Evolutionary conservation across 2,888 invertebrate genomes (phyloP).

Genomic region (Lochmaea capreae): DNA sequence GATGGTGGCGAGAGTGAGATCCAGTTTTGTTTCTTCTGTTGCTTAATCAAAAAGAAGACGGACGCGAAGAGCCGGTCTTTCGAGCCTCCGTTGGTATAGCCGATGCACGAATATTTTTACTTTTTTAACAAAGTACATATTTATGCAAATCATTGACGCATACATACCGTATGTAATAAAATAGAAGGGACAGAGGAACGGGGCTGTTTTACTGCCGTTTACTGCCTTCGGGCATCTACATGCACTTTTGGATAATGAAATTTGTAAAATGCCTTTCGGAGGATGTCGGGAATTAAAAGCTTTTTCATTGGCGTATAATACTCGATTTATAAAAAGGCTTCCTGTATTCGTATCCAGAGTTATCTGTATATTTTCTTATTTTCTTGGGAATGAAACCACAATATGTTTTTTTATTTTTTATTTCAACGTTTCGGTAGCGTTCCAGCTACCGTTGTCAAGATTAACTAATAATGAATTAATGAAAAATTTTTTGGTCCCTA

Average conservation of each 20-base stretch:
- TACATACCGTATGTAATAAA: conserved; percentile 31
- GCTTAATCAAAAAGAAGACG: conserved; percentile 50
- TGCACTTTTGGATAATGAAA: conserved; percentile 31
- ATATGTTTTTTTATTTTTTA: too few relatives aligned
- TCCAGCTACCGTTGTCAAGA: too few relatives aligned
- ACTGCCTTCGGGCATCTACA: conserved; percentile 20
- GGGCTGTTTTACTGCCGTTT: conserved; percentile 27
- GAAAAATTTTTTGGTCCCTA: too few relatives aligned
- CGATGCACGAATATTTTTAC: conserved; percentile 42
- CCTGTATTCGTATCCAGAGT: too few relatives aligned
- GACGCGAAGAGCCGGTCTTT: conserved; percentile 45
- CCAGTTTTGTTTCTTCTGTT: conserved; percentile 50
- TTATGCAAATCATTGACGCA: conserved; percentile 48
- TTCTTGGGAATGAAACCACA: too few relatives aligned
- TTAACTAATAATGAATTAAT: too few relatives aligned
- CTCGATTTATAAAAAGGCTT: not conserved
- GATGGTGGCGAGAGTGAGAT: conserved; percentile 37
- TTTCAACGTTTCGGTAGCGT: too few relatives aligned
- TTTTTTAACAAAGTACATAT: conserved; percentile 49
- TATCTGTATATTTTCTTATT: too few relatives aligned
- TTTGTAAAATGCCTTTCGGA: conserved; percentile 25
- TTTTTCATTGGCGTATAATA: conserved; percentile 5
- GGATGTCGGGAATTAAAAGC: conserved; percentile 28
- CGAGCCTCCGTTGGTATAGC: conserved; percentile 25
- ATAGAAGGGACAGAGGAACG: conserved; percentile 20